phyloP scores from a whole-genome alignment of 1,140 invertebrate genomes.

The Drosophila nasuta region DNA sequence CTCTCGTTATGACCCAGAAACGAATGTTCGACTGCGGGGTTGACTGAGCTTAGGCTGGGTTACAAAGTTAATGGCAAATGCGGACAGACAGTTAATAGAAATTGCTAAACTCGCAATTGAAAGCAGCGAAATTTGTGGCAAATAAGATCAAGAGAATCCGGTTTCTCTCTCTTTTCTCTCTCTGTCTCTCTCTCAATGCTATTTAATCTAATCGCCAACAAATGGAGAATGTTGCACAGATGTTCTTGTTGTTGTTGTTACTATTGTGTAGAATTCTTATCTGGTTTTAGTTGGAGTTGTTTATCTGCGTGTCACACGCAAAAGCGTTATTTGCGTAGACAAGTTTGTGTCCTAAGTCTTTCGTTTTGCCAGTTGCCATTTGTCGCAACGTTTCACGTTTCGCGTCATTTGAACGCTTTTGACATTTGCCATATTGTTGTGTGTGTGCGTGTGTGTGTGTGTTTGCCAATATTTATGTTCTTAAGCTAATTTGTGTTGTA shows the following conservation, averaged over 20 bases:
- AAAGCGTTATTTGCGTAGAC: slow-evolving; percentile 49
- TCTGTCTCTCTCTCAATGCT: neutral
- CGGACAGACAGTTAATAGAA: slow-evolving; percentile 38
- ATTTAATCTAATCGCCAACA: slow-evolving; percentile 55
- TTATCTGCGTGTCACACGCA: slow-evolving; percentile 63
- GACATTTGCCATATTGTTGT: slow-evolving; percentile 50
- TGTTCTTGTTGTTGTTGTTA: slow-evolving; percentile 34
- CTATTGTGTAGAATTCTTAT: slow-evolving; percentile 46
- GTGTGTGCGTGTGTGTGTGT: neutral
- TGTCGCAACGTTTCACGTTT: slow-evolving; percentile 29
- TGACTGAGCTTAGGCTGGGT: slow-evolving; percentile 4
- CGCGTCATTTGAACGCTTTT: slow-evolving; percentile 48
- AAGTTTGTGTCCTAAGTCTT: slow-evolving; percentile 81
- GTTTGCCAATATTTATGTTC: slow-evolving; percentile 57
- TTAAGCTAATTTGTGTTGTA: slow-evolving; percentile 22
- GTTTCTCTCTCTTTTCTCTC: slow-evolving; percentile 22
- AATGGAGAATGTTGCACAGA: slow-evolving; percentile 39
- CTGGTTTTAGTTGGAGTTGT: slow-evolving; percentile 37
- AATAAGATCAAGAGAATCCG: slow-evolving; percentile 30
- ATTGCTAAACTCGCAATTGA: slow-evolving; percentile 27
- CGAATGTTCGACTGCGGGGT: slow-evolving; percentile 40
- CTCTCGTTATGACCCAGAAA: slow-evolving; percentile 69
- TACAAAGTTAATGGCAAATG: slow-evolving; percentile 50
- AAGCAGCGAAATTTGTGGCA: slow-evolving; percentile 18
- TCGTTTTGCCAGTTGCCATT: slow-evolving; percentile 73